Conservation (phyloP, 2,797 vertebrate genomes). For the Acanthurus tractus region DNA sequence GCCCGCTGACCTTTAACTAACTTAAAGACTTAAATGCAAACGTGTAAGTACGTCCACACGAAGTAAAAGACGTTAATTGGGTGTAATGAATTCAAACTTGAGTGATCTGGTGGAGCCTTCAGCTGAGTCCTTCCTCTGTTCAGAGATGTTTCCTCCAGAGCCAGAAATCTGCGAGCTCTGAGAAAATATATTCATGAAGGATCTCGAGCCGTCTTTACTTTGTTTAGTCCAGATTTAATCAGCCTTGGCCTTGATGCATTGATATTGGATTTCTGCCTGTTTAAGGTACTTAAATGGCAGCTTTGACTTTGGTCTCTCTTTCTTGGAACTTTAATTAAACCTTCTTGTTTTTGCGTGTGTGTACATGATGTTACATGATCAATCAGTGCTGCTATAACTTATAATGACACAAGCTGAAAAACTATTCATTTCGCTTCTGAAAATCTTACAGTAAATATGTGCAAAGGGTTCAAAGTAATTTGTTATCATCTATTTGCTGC, state of each 20-base stretch:
- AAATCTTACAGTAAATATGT: background rate
- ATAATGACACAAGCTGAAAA: background rate
- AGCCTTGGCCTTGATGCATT: conserved; percentile 25
- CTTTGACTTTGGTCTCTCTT: conserved; percentile 53
- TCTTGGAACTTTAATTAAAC: conserved; percentile 19
- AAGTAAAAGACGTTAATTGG: background rate
- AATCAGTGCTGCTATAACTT: background rate
- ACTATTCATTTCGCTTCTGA: background rate
- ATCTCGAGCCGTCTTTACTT: conserved; percentile 43
- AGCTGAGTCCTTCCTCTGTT: background rate
- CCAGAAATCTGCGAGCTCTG: background rate
- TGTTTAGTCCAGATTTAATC: conserved; percentile 54
- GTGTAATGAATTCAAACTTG: background rate
- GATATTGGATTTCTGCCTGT: conserved; percentile 39
- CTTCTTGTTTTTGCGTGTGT: no score
- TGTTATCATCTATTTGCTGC: background rate
- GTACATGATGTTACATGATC: background rate
- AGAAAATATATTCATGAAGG: conserved; percentile 46
- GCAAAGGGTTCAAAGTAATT: background rate
- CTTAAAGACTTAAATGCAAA: background rate
- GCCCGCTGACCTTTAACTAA: no score
- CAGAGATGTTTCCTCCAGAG: conserved; percentile 11
- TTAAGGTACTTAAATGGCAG: conserved; percentile 8
- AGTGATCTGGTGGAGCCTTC: background rate
- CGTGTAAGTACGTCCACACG: background rate